Evolutionary conservation across 2,888 invertebrate genomes (phyloP).

Genomic region (Sclerodermus sp.): DNA sequence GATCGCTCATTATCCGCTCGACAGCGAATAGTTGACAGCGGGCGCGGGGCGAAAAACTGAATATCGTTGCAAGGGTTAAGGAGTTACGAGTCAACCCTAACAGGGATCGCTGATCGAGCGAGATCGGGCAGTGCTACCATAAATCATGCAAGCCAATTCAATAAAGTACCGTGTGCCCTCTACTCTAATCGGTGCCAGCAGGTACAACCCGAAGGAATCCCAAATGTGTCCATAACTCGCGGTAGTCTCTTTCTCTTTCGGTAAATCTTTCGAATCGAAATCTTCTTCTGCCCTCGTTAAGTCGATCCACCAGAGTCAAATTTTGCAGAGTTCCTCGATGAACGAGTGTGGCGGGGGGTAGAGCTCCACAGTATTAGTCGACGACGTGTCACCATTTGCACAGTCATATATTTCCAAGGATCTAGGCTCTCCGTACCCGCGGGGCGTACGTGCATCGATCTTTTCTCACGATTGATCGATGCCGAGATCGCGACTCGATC

Average conservation of each 20-base stretch:
- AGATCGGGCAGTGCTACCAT: conserved; percentile 40
- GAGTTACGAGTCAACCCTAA: conserved; percentile 31
- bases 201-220: conserved; percentile 44
- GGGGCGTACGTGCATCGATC: conserved; percentile 30
- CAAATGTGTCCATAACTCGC: conserved; percentile 48
- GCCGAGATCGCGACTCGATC: conserved; percentile 17
- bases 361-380: too few relatives aligned
- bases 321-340: conserved; percentile 7
- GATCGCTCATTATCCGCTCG: too few relatives aligned
- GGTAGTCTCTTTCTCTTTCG: conserved; percentile 19
- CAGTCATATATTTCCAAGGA: too few relatives aligned
- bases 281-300: too few relatives aligned
- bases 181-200: conserved; percentile 36
- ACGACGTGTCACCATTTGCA: too few relatives aligned
- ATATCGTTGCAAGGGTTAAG: conserved; percentile 7
- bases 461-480: conserved; percentile 34
- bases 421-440: conserved; percentile 15
- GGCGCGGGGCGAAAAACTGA: background rate
- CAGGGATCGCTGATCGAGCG: conserved; percentile 36
- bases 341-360: too few relatives aligned
- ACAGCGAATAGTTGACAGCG: too few relatives aligned
- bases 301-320: too few relatives aligned
- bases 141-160: conserved; percentile 52
- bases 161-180: conserved; percentile 42
- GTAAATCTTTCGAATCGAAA: too few relatives aligned